A percentile compares a stretch with the other conserved stretches of the same genome.
phyloP scores from a whole-genome alignment of 2,797 vertebrate species.

The Carapus acus region DNA sequence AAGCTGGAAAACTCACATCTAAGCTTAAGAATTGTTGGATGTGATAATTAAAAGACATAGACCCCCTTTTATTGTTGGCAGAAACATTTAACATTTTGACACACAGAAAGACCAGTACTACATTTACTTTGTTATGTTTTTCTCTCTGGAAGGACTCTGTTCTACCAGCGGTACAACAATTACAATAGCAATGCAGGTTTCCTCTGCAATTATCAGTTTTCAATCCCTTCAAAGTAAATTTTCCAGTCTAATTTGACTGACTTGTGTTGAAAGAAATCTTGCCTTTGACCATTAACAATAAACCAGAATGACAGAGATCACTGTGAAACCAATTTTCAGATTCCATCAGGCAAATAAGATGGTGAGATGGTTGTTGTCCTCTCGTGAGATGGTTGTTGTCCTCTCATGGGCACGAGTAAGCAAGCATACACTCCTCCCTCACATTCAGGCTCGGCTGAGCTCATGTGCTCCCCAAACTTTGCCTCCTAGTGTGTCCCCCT shows the following conservation, averaged over 20 bases:
- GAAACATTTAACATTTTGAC: background rate
- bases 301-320: no score
- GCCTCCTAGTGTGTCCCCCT: constrained; percentile 15
- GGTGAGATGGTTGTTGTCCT: no score
- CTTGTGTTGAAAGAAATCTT: no score
- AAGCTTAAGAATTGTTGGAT: background rate
- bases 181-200: background rate
- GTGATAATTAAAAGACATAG: background rate
- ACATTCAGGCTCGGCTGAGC: background rate
- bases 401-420: no score
- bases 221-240: no score
- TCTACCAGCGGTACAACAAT: background rate
- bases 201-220: background rate
- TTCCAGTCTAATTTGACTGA: background rate
- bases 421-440: constrained; percentile 12
- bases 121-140: background rate
- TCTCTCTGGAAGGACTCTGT: background rate
- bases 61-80: background rate
- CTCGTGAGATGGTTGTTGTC: no score
- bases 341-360: no score
- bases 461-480: constrained; percentile 10
- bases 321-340: no score
- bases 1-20: background rate
- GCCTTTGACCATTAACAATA: no score
- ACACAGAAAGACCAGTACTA: background rate